Evolutionary conservation across 2,113 vertebrate genomes (phyloP).

Genomic region (Calidris pugnax): DNA sequence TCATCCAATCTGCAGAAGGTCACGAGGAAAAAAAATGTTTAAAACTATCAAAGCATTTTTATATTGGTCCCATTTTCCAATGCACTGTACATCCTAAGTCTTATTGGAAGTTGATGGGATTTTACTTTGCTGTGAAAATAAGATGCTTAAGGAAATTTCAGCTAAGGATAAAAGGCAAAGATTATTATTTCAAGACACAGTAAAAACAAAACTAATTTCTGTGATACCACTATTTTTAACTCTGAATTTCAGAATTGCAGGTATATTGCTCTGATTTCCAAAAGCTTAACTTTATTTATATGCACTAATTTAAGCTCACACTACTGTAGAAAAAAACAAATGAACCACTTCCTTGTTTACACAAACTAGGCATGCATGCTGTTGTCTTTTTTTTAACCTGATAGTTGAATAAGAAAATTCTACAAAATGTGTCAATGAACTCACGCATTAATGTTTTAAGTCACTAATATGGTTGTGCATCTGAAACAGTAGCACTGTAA

Average conservation of each 20-base stretch:
- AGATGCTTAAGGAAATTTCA: background rate
- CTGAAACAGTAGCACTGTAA: background rate
- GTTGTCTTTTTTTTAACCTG: background rate
- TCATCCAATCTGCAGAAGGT: background rate
- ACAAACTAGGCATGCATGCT: background rate
- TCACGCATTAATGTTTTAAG: accelerated
- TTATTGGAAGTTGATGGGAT: background rate
- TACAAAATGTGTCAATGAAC: background rate
- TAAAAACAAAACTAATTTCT: background rate
- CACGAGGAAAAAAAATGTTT: background rate
- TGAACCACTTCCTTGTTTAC: background rate
- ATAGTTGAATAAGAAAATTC: background rate
- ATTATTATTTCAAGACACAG: background rate
- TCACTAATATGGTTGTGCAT: background rate
- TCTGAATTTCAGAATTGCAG: background rate
- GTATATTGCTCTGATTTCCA: background rate
- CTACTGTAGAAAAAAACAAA: background rate
- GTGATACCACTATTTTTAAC: background rate
- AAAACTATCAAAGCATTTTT: background rate
- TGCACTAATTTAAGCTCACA: background rate
- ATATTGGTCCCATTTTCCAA: background rate
- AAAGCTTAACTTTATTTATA: background rate
- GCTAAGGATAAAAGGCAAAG: background rate
- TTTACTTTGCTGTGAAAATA: background rate
- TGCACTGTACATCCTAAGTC: background rate